Conservation (phyloP, 2,797 vertebrate species). For the Semaprochilodus insignis region DNA sequence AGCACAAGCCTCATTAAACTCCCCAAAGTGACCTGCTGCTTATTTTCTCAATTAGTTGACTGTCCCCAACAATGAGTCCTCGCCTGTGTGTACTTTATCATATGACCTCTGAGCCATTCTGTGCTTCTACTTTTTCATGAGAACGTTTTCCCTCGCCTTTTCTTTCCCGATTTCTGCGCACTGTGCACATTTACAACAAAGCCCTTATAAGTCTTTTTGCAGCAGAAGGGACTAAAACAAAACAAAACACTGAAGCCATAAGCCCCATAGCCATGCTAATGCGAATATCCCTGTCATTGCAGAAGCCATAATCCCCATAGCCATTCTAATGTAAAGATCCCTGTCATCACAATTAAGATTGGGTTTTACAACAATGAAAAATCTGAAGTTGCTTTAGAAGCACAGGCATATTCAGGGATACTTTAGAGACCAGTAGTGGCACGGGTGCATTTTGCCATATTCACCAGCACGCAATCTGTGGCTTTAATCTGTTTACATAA, state of each 20-base stretch:
- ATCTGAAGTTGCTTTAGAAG: slow-evolving; percentile 19
- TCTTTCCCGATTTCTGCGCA: slow-evolving; percentile 50
- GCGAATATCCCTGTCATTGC: slow-evolving; percentile 20
- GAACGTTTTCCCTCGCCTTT: slow-evolving; percentile 17
- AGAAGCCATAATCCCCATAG: slow-evolving; percentile 56
- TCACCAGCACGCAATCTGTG: slow-evolving; percentile 54
- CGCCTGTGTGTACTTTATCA: slow-evolving; percentile 23
- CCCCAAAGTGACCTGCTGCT: slow-evolving; percentile 65
- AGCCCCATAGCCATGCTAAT: slow-evolving; percentile 52
- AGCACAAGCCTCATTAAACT: slow-evolving; percentile 57
- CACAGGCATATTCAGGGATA: slow-evolving; percentile 54
- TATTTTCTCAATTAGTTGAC: slow-evolving; percentile 63
- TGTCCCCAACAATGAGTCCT: slow-evolving; percentile 35
- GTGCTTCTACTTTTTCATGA: slow-evolving; percentile 64
- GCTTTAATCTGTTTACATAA: slow-evolving; percentile 48
- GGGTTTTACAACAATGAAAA: slow-evolving; percentile 5
- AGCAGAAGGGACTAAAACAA: slow-evolving; percentile 30
- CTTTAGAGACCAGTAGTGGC: slow-evolving; percentile 37
- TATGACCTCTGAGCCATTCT: slow-evolving; percentile 63
- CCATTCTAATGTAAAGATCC: slow-evolving; percentile 44
- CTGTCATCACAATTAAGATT: slow-evolving; percentile 25
- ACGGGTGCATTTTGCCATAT: slow-evolving; percentile 47
- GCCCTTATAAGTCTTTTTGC: slow-evolving; percentile 35
- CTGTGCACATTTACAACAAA: slow-evolving; percentile 35
- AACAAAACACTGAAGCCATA: slow-evolving; percentile 48